Percentiles rank a stretch among this genome's conserved stretches.
Evolutionary conservation across 2,113 vertebrate species (phyloP).

Genomic region (Pedionomus torquatus): DNA sequence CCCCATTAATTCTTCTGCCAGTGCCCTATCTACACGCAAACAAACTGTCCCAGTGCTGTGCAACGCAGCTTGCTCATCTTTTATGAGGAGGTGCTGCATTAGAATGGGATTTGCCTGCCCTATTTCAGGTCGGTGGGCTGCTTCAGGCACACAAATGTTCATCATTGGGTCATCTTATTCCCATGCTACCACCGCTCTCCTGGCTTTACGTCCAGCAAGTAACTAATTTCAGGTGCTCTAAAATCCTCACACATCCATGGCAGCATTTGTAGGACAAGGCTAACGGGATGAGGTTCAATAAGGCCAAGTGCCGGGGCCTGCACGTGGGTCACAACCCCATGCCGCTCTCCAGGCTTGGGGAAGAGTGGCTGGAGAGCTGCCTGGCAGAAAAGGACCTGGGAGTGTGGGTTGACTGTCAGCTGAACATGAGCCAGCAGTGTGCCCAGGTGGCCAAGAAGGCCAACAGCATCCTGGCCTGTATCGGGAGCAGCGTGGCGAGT

Average conservation of each 20-base stretch:
- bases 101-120: neutral
- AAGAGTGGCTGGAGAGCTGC: too few relatives aligned
- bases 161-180: neutral
- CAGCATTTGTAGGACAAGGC: neutral
- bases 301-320: too few relatives aligned
- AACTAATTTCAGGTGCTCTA: neutral
- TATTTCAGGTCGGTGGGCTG: neutral
- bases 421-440: too few relatives aligned
- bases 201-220: neutral
- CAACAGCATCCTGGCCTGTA: too few relatives aligned
- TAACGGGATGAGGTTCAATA: too few relatives aligned
- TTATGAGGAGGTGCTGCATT: neutral
- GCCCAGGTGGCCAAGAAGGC: too few relatives aligned
- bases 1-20: neutral
- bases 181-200: fast-evolving
- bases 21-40: neutral
- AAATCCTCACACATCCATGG: neutral
- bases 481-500: too few relatives aligned
- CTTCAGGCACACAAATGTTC: neutral
- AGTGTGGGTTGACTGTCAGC: too few relatives aligned
- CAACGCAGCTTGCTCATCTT: neutral
- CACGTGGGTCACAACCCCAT: too few relatives aligned
- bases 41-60: neutral
- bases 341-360: too few relatives aligned
- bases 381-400: too few relatives aligned